Conservation (phyloP, 2,888 invertebrate species). For the Leucania comma region DNA sequence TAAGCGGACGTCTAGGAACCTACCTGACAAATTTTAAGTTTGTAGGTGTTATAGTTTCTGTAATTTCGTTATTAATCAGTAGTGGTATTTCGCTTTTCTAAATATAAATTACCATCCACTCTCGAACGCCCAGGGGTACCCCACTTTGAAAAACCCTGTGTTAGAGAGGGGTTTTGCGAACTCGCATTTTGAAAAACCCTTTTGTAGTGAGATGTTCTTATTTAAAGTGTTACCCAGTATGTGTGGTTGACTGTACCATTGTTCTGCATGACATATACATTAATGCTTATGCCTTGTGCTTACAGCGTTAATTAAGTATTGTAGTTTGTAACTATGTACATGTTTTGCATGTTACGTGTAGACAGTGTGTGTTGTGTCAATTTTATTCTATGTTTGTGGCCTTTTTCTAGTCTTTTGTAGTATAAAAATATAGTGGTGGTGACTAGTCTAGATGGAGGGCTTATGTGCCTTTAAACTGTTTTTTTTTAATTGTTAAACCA, state of each 20-base stretch:
- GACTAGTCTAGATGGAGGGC: too few species aligned
- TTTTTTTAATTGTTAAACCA: not conserved
- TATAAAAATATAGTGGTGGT: not conserved
- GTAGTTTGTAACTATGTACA: slow-evolving; percentile 31
- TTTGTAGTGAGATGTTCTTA: not conserved
- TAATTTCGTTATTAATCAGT: too few species aligned
- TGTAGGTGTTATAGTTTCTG: too few species aligned
- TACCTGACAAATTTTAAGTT: too few species aligned
- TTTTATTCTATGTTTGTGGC: not conserved
- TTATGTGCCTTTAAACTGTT: not conserved
- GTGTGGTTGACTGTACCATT: not conserved
- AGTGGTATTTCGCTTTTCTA: too few species aligned
- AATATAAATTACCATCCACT: too few species aligned
- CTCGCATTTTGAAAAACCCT: not conserved
- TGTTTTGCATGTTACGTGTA: slow-evolving; percentile 53
- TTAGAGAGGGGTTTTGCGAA: too few species aligned
- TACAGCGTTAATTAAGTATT: slow-evolving; percentile 53
- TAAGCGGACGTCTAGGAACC: too few species aligned
- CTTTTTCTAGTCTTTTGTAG: too few species aligned
- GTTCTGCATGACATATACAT: slow-evolving; percentile 68
- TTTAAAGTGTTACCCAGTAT: not conserved
- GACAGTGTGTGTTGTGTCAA: slow-evolving; percentile 24
- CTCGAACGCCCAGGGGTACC: too few species aligned
- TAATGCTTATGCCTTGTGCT: slow-evolving; percentile 76
- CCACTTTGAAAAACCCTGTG: too few species aligned